phyloP scores from a whole-genome alignment of 2,797 vertebrate species.

The Coranthus polyacanthus region DNA sequence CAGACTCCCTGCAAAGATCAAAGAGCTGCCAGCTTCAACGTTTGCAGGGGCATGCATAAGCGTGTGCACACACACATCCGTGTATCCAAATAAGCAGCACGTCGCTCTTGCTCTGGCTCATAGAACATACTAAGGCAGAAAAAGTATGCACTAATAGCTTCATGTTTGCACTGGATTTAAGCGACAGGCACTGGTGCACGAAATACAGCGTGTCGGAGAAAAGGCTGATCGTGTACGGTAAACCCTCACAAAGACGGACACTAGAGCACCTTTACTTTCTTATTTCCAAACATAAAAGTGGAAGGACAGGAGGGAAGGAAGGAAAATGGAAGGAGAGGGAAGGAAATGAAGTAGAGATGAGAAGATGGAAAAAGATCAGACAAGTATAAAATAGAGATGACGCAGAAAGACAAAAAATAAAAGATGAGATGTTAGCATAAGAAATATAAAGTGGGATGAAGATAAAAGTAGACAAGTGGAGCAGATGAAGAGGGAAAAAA shows the following conservation, averaged over 20 bases:
- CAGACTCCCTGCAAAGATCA: slow-evolving; percentile 54
- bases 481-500: slow-evolving; percentile 27
- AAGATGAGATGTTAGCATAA: slow-evolving; percentile 1
- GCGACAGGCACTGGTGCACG: too few species aligned
- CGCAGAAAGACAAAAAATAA: not conserved
- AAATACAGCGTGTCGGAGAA: slow-evolving; percentile 22
- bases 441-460: slow-evolving; percentile 27
- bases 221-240: slow-evolving; percentile 5
- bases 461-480: slow-evolving; percentile 12
- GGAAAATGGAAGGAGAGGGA: not conserved
- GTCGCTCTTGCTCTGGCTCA: slow-evolving; percentile 16
- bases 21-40: slow-evolving; percentile 49
- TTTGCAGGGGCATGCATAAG: not conserved
- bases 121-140: not conserved
- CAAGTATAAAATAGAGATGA: not conserved
- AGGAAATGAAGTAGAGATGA: slow-evolving; percentile 24
- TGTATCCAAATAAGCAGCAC: slow-evolving; percentile 7
- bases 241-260: too few species aligned
- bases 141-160: slow-evolving; percentile 7
- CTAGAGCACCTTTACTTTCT: slow-evolving; percentile 7
- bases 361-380: slow-evolving; percentile 7
- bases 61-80: not conserved
- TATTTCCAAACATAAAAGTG: slow-evolving; percentile 24
- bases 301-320: slow-evolving; percentile 2
- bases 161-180: slow-evolving; percentile 1